phyloP scores from a whole-genome alignment of 2,113 vertebrate genomes.

The Chaetops frenatus region DNA sequence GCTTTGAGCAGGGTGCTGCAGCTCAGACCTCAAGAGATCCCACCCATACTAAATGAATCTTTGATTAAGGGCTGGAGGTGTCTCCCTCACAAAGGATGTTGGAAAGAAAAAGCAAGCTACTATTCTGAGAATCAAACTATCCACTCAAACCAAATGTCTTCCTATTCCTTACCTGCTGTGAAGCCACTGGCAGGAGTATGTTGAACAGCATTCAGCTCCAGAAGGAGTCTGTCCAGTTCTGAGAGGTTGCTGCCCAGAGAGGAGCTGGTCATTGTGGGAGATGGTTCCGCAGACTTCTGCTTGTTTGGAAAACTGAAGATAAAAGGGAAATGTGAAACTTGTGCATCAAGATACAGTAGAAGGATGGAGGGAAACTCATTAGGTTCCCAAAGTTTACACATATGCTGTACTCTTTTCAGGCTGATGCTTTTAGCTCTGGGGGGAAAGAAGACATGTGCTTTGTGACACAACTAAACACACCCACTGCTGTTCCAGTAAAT shows the following conservation, averaged over 20 bases:
- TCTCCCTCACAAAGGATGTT: not conserved
- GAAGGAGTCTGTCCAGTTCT: slow-evolving; percentile 90
- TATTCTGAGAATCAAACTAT: not conserved
- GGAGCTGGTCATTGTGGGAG: slow-evolving; percentile 84
- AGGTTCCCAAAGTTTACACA: not conserved
- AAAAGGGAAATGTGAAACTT: not conserved
- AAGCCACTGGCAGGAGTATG: slow-evolving; percentile 81
- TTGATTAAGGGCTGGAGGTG: not conserved
- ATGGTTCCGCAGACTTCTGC: slow-evolving; percentile 88
- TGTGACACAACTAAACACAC: not conserved
- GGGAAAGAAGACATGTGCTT: not conserved
- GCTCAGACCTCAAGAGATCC: not conserved
- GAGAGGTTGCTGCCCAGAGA: slow-evolving; percentile 93
- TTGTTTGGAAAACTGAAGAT: slow-evolving; percentile 91
- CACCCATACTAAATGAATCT: not conserved
- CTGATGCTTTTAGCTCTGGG: not conserved
- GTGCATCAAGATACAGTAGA: not conserved
- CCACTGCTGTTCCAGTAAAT: not conserved
- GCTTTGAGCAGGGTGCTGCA: not conserved
- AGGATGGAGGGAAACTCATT: not conserved
- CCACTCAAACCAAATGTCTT: not conserved
- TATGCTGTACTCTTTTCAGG: not conserved
- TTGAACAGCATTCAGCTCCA: slow-evolving; percentile 94
- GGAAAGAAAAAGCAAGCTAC: not conserved
- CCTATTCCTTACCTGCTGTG: slow-evolving; percentile 75